Evolutionary conservation across 2,888 invertebrate species (phyloP).

Genomic region (Prostheceraeus crozeri): DNA sequence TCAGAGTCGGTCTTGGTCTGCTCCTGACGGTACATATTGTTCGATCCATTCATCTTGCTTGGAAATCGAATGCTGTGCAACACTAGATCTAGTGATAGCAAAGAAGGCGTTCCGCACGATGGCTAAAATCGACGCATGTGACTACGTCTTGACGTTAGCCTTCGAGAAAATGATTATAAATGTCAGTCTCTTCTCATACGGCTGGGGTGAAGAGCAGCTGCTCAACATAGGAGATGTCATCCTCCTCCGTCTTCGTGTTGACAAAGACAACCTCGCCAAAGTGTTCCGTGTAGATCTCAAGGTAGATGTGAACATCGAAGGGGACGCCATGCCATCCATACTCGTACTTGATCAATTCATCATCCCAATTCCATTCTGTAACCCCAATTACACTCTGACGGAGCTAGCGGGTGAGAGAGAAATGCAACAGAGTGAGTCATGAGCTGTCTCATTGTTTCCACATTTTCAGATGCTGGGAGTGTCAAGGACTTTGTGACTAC

Average conservation of each 20-base stretch:
- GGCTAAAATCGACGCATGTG: conserved; percentile 29
- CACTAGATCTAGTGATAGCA: conserved; percentile 1
- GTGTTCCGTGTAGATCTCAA: conserved; percentile 40
- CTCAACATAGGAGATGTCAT: conserved; percentile 28
- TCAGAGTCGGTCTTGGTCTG: background rate
- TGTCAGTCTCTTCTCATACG: conserved; percentile 42
- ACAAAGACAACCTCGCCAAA: conserved; percentile 37
- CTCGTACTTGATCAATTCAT: conserved; percentile 35
- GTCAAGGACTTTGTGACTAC: too few relatives aligned
- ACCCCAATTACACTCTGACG: conserved; percentile 37
- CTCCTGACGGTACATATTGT: conserved; percentile 23
- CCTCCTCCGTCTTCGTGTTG: conserved; percentile 38
- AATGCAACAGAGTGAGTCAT: too few relatives aligned
- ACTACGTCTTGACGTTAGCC: conserved; percentile 39
- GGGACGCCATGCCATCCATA: conserved; percentile 28
- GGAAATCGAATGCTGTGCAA: conserved; percentile 25
- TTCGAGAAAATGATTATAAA: conserved; percentile 40
- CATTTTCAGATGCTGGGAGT: too few relatives aligned
- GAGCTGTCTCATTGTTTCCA: too few relatives aligned
- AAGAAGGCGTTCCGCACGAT: conserved; percentile 1
- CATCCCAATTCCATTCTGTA: conserved; percentile 42
- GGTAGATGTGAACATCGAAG: conserved; percentile 36
- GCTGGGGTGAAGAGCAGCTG: conserved; percentile 41
- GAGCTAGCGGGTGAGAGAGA: too few relatives aligned
- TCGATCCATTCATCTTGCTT: background rate